phyloP scores from a whole-genome alignment of 2,797 vertebrate species.

The Prunella strophiata region DNA sequence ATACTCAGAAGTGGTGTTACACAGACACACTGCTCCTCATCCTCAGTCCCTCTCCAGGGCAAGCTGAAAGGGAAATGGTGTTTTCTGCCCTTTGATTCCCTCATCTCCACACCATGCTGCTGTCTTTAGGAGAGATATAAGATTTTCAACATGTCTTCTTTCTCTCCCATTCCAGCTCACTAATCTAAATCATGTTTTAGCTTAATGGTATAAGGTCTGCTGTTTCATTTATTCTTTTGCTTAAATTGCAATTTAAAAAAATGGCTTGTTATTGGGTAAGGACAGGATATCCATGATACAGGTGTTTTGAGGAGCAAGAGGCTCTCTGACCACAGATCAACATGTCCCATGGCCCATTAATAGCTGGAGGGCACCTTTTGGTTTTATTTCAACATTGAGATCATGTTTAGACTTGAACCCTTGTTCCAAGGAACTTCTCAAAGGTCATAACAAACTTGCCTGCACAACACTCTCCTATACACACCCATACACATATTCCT shows the following conservation, averaged over 20 bases:
- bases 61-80: neutral
- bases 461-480: fast-evolving
- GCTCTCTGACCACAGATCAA: too few relatives aligned
- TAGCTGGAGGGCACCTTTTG: too few relatives aligned
- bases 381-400: neutral
- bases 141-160: neutral
- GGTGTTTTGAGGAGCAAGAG: too few relatives aligned
- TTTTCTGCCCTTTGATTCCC: neutral
- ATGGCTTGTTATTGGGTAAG: neutral
- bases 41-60: neutral
- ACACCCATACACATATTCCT: fast-evolving
- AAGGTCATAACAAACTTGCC: neutral
- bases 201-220: neutral
- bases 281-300: too few relatives aligned
- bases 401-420: neutral
- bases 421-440: neutral
- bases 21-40: fast-evolving
- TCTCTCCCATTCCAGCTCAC: neutral
- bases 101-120: neutral
- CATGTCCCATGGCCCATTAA: too few relatives aligned
- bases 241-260: neutral
- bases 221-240: neutral
- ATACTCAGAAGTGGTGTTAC: neutral
- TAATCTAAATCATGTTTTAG: neutral
- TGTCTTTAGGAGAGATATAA: neutral